phyloP scores from a whole-genome alignment of 2,888 invertebrate species.

The Tanytarsus gracilentus region DNA sequence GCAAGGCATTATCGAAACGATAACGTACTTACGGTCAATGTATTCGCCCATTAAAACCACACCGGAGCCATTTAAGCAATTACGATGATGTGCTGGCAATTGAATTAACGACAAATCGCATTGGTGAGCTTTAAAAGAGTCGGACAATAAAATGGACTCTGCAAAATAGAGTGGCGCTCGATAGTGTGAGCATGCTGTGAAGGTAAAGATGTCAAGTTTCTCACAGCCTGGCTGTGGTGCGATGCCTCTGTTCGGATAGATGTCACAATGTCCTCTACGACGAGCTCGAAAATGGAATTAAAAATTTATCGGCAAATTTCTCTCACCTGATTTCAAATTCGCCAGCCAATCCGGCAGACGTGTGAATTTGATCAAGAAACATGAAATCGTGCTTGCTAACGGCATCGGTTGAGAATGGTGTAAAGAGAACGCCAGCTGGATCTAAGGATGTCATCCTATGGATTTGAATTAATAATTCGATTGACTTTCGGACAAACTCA shows the following conservation, averaged over 20 bases:
- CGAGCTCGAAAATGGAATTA: background rate
- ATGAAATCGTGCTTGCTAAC: conserved; percentile 35
- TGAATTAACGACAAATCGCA: conserved; percentile 34
- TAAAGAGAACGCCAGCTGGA: conserved; percentile 41
- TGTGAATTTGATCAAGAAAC: conserved; percentile 42
- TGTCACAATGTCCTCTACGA: conserved; percentile 38
- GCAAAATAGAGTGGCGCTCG: conserved; percentile 40
- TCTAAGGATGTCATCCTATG: conserved; percentile 36
- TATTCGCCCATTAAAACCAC: conserved; percentile 40
- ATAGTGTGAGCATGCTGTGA: conserved; percentile 40
- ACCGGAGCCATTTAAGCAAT: conserved; percentile 20
- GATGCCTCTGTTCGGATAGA: conserved; percentile 40
- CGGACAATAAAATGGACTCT: conserved; percentile 38
- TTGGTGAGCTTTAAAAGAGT: conserved; percentile 37
- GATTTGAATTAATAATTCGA: background rate
- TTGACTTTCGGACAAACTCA: conserved; percentile 29
- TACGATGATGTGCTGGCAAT: conserved; percentile 23
- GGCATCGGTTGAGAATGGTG: conserved; percentile 35
- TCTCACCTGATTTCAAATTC: conserved; percentile 35
- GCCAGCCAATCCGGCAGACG: conserved; percentile 39
- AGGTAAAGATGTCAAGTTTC: conserved; percentile 34
- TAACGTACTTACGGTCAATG: conserved; percentile 35
- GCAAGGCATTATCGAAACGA: background rate
- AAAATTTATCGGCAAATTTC: background rate
- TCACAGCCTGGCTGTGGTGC: conserved; percentile 40